Evolutionary conservation across 2,113 vertebrate genomes (phyloP), one percentile per base, ranked within the genome.

Genomic region (Tursiops truncatus): DNA sequence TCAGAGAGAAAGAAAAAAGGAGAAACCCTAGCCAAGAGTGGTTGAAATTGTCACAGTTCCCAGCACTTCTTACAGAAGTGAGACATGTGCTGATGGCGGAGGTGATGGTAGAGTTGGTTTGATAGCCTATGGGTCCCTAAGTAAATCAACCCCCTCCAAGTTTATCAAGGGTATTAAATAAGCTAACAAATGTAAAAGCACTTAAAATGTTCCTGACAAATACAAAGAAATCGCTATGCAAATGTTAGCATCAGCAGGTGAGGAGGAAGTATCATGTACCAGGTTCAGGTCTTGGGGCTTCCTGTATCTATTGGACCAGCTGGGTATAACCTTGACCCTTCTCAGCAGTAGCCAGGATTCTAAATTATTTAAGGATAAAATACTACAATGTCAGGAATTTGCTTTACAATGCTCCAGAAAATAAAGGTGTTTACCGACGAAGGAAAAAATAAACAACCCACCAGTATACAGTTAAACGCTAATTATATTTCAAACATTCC

Each of bases 321-420:
- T 79, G 13, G 12, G 28, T 33, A 50, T 28, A 79, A 86, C 18
- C 20, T 80, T 80, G 63, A 56, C 80, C 8, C 25, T 86, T 92
- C 50, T 87, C 38, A 91, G 83, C 13, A 88, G 60, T 65, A 77
- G 23, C n/a, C 86, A 91, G 80, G 62, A 84, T 79, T 74, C 44
- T 74, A 36, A 77, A 85, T 23, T 44, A 68, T 79, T 84, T 89
- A 70, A 25, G 90, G 62, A 80, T 87, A 44, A 89, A 93, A 94
- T 53, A 68, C 10, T 74, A 33, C 11, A 50, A 20, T 67, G 18
- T 86, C 79, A 86, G 68, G 73, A 81, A 71, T 80, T 44, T 92
- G 58, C 14, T 95, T 91, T 67, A 41, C 86, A 86, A 89, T 91
- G 15, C 50, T 85, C 73, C 10, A 87, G 92, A 81, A 89, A 83